Conservation (phyloP, 1,140 invertebrate species). For the Nomia melanderi region DNA sequence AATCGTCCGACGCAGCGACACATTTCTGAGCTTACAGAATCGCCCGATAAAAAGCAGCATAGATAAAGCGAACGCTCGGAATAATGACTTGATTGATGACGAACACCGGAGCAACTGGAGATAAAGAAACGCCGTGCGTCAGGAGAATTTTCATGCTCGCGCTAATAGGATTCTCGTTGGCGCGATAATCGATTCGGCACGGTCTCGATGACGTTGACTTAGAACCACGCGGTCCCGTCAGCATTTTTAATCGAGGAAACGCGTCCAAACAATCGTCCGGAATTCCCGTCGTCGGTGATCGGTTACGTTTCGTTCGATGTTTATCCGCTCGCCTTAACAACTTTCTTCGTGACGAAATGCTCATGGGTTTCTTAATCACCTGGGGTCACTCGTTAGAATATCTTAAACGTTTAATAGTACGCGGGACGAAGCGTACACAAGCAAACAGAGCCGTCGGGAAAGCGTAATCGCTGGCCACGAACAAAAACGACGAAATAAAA, state of each 20-base stretch:
- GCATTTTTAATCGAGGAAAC: neutral
- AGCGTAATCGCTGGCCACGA: conserved; percentile 14
- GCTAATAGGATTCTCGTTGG: conserved; percentile 6
- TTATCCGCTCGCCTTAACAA: neutral
- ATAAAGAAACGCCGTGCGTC: conserved; percentile 1
- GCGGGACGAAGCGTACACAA: neutral
- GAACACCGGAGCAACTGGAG: neutral
- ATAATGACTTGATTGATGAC: conserved; percentile 6
- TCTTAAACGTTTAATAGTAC: neutral
- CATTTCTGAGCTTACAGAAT: neutral
- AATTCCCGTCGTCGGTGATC: neutral
- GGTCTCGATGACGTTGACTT: neutral
- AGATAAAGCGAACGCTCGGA: conserved; percentile 1
- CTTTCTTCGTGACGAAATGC: neutral
- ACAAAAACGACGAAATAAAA: neutral
- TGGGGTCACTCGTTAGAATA: too few species aligned
- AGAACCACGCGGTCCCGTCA: neutral
- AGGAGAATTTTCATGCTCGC: neutral
- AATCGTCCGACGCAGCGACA: neutral
- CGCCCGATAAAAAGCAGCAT: neutral
- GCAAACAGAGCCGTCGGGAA: neutral
- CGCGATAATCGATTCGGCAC: neutral
- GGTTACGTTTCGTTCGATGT: too few species aligned
- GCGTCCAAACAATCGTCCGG: neutral
- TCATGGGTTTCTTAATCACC: neutral